Percentiles rank a stretch among this genome's conserved stretches.
These are phyloP conservation scores for Lanistes nyassanus DNA, from an alignment of 1,140 invertebrate genomes.

Conservation along the genomic window DNA sequence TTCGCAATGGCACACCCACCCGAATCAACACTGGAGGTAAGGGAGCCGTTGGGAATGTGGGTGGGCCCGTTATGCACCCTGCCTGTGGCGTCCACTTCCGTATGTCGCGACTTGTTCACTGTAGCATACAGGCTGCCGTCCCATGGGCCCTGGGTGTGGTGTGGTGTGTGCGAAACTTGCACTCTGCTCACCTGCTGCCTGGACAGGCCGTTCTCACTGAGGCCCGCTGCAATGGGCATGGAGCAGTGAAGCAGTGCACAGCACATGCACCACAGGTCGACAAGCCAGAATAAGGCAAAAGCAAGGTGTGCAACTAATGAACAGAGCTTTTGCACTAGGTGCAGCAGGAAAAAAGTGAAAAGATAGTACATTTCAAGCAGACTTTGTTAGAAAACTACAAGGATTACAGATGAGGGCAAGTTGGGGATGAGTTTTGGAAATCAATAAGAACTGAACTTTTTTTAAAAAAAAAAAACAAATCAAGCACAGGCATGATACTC, in stretches of 20 bases:
- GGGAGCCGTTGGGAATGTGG: constrained; percentile 41
- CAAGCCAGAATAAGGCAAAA: background rate
- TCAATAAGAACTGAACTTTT: no score
- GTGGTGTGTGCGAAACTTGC: constrained; percentile 44
- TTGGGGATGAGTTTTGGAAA: no score
- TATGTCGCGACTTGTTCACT: constrained; percentile 48
- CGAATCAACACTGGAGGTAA: constrained; percentile 56
- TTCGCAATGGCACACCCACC: constrained; percentile 50
- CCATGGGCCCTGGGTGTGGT: constrained; percentile 83
- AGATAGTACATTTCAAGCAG: background rate
- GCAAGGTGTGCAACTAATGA: background rate
- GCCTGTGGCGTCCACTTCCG: constrained; percentile 12
- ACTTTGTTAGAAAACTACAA: background rate
- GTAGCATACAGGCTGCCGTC: constrained; percentile 91
- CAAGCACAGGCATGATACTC: background rate
- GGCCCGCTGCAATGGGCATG: constrained; percentile 22
- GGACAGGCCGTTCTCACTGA: constrained; percentile 23
- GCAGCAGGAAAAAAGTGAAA: background rate
- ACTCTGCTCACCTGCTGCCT: constrained; percentile 28
- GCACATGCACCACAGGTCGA: background rate
- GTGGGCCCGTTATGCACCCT: constrained; percentile 42
- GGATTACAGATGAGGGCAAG: no score
- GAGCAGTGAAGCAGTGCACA: background rate
- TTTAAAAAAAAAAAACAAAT: background rate
- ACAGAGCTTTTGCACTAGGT: background rate